Conservation (phyloP, 2,113 vertebrate species). For the Bombycilla garrulus region DNA sequence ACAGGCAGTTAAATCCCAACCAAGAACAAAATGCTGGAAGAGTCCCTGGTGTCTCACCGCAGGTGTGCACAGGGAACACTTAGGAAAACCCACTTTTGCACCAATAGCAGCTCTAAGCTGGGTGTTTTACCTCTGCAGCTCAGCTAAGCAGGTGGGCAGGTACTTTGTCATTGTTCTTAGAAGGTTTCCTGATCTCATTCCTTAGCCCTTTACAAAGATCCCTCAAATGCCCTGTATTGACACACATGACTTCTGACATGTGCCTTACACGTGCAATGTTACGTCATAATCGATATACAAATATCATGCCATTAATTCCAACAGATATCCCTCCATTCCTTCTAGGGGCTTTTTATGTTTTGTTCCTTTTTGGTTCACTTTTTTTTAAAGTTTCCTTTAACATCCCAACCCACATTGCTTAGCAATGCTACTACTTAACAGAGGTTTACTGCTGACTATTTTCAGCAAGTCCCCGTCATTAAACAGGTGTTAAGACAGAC, state of each 20-base stretch:
- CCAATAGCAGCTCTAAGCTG: neutral
- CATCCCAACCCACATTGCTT: neutral
- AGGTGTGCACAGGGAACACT: neutral
- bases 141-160: neutral
- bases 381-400: neutral
- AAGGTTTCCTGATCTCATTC: neutral
- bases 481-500: neutral
- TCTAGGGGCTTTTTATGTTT: neutral
- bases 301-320: neutral
- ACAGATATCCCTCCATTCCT: neutral
- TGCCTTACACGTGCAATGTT: rapidly evolving
- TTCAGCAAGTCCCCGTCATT: neutral
- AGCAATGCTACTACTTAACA: neutral
- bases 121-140: neutral
- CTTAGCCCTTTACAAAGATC: neutral
- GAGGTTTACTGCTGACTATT: neutral
- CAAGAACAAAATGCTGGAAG: neutral
- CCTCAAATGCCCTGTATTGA: neutral
- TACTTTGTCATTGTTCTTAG: neutral
- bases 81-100: neutral
- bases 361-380: neutral
- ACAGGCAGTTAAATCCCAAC: neutral
- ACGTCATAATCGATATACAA: neutral
- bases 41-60: neutral
- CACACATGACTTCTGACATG: neutral